These are phyloP conservation scores for Cherax quadricarinatus DNA, from an alignment of 1,140 invertebrate species.

Conservation along the genomic window DNA sequence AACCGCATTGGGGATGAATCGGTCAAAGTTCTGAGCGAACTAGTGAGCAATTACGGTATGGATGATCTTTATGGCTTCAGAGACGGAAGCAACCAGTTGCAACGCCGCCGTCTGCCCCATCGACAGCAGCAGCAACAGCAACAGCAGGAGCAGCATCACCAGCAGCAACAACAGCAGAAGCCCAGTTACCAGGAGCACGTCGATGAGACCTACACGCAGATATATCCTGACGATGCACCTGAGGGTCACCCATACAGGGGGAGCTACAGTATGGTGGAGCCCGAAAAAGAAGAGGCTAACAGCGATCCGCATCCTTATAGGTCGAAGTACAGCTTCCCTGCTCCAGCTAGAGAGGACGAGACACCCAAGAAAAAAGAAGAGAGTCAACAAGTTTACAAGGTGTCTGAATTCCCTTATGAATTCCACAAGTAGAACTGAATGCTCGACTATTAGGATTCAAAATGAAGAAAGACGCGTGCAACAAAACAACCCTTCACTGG, in stretches of 20 bases:
- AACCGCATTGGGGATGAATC: slow-evolving; percentile 38
- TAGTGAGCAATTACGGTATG: neutral
- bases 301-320: slow-evolving; percentile 9
- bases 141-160: neutral
- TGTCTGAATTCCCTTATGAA: slow-evolving; percentile 33
- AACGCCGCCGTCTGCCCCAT: neutral
- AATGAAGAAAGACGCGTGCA: too few relatives aligned
- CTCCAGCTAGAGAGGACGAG: neutral
- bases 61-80: neutral
- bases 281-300: neutral
- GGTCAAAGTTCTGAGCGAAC: neutral
- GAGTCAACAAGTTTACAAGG: neutral
- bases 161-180: neutral
- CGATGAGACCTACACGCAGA: neutral
- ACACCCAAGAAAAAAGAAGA: neutral
- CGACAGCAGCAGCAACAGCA: neutral
- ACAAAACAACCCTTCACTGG: too few relatives aligned
- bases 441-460: neutral
- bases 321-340: neutral
- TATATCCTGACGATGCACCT: too few relatives aligned
- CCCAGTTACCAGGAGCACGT: neutral
- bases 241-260: neutral
- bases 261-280: neutral
- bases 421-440: slow-evolving; percentile 25
- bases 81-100: neutral